A percentile compares a stretch with the other conserved stretches of the same genome.
Evolutionary conservation across 2,113 vertebrate species (phyloP).

Genomic region (Ameiurus melas): DNA sequence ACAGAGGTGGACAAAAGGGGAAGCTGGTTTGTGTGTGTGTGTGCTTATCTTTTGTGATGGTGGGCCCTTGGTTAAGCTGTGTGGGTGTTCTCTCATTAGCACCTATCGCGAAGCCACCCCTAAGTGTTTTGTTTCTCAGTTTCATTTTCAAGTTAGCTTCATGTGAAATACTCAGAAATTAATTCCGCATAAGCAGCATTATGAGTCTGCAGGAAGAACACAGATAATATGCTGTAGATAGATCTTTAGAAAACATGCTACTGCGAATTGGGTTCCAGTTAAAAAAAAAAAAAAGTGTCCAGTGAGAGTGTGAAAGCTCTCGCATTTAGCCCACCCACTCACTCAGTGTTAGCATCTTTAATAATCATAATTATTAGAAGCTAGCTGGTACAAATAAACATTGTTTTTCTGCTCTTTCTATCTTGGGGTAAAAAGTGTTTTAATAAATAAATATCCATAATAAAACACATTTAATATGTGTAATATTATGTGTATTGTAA

Average conservation of each 20-base stretch:
- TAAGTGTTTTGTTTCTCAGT: slow-evolving; percentile 4
- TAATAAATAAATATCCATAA: neutral
- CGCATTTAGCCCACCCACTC: neutral
- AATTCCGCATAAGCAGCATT: neutral
- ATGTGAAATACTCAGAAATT: neutral
- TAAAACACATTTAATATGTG: neutral
- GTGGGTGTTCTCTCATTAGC: slow-evolving; percentile 45
- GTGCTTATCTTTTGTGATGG: slow-evolving; percentile 13
- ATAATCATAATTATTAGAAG: neutral
- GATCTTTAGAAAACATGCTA: neutral
- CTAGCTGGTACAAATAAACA: neutral
- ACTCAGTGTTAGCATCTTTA: neutral
- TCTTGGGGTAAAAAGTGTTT: neutral
- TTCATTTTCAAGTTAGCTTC: slow-evolving; percentile 7
- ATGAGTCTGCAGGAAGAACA: neutral
- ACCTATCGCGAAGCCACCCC: slow-evolving; percentile 24
- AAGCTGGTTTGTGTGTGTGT: neutral
- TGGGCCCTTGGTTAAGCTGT: slow-evolving; percentile 20
- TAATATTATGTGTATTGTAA: no score
- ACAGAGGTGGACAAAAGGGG: no score
- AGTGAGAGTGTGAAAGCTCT: slow-evolving; percentile 23
- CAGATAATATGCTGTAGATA: neutral
- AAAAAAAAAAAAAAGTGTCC: neutral
- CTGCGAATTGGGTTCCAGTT: neutral
- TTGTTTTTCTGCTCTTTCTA: neutral